Conservation (phyloP, 1,140 invertebrate species). For the Acarapis woodi region DNA sequence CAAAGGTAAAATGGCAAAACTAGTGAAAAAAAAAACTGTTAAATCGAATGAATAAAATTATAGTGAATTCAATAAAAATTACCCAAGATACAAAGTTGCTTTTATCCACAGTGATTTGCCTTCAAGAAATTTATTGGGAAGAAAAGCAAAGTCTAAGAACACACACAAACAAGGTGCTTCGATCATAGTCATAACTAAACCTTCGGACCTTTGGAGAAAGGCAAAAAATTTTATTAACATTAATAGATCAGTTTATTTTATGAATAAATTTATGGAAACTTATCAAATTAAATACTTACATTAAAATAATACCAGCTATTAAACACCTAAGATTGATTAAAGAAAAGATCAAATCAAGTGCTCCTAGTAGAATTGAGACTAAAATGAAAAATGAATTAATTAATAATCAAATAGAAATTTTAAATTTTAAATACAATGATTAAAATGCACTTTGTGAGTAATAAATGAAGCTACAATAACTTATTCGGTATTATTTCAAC, state of each 20-base stretch:
- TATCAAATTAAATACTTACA: background rate
- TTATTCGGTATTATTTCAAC: background rate
- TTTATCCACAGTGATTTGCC: constrained; percentile 9
- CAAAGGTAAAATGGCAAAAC: background rate
- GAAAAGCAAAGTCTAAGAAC: constrained; percentile 7
- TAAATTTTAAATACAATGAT: background rate
- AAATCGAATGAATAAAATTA: background rate
- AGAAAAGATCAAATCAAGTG: no score
- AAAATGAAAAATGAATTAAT: no score
- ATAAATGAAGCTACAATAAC: background rate
- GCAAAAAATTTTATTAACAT: background rate
- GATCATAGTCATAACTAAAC: background rate
- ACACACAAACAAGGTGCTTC: constrained; percentile 10
- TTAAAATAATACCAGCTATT: background rate
- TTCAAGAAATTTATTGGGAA: constrained; percentile 6
- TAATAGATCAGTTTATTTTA: background rate
- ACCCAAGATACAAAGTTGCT: constrained; percentile 6
- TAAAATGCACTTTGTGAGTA: background rate
- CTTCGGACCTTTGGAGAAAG: background rate
- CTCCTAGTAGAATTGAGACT: no score
- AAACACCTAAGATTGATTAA: constrained; percentile 1
- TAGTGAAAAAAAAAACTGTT: background rate
- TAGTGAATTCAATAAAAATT: background rate
- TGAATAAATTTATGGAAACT: background rate
- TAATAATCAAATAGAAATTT: no score